These are phyloP conservation scores for Anhinga anhinga DNA, from an alignment of 2,113 vertebrate species.

Conservation along the genomic window DNA sequence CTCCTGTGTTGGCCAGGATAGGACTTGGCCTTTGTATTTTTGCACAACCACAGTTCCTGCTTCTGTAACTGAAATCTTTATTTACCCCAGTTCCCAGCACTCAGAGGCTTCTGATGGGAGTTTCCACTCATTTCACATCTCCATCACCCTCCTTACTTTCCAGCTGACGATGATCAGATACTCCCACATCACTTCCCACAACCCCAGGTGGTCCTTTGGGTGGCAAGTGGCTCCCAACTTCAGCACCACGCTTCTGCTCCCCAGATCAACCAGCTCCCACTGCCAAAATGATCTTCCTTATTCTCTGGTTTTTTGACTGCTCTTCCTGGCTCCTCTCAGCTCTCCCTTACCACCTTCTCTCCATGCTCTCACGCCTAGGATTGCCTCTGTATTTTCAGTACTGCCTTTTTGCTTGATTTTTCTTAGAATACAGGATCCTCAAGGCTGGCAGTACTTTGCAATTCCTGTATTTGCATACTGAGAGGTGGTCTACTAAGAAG, in stretches of 20 bases:
- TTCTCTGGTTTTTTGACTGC: background rate
- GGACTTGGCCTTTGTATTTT: background rate
- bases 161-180: background rate
- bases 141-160: background rate
- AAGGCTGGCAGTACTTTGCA: background rate
- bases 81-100: background rate
- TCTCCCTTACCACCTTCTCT: background rate
- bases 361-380: background rate
- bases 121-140: background rate
- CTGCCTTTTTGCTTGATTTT: background rate
- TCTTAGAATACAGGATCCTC: background rate
- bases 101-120: fast-evolving
- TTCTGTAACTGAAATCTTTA: background rate
- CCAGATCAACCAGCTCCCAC: background rate
- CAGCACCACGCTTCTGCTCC: background rate
- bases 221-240: background rate
- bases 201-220: background rate
- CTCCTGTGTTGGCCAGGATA: background rate
- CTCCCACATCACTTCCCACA: fast-evolving
- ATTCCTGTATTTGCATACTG: background rate
- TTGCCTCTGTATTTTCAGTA: background rate
- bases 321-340: background rate
- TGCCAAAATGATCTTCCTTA: background rate
- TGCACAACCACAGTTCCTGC: background rate
- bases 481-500: background rate